Evolutionary conservation across 2,888 invertebrate genomes (phyloP).

Genomic region (Eurytoma californica): DNA sequence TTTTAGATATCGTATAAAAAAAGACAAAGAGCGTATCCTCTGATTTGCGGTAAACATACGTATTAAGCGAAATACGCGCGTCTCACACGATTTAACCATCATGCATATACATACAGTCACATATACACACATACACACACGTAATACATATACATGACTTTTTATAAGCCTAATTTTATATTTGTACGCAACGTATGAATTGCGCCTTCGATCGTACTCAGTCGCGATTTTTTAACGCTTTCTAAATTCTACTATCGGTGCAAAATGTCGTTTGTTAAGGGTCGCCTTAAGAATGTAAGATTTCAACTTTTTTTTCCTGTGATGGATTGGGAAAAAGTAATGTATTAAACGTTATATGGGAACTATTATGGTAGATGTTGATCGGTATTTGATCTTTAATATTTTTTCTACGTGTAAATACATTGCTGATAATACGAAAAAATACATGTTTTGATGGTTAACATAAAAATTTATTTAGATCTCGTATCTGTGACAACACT

Average conservation of each 20-base stretch:
- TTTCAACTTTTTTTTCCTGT: conserved; percentile 53
- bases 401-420: conserved; percentile 59
- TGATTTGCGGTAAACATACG: conserved; percentile 44
- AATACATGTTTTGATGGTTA: conserved; percentile 57
- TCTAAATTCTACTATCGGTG: conserved; percentile 56
- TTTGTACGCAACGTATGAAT: conserved; percentile 67
- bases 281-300: conserved; percentile 53
- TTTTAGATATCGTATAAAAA: conserved; percentile 59
- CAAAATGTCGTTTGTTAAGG: conserved; percentile 55
- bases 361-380: conserved; percentile 55
- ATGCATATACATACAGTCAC: conserved; percentile 37
- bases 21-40: conserved; percentile 43
- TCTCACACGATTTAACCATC: conserved; percentile 26
- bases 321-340: conserved; percentile 56
- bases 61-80: conserved; percentile 52
- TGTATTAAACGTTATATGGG: conserved; percentile 54
- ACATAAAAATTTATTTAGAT: conserved; percentile 51
- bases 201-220: conserved; percentile 61
- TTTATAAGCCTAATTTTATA: conserved; percentile 74
- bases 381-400: conserved; percentile 57
- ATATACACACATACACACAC: conserved; percentile 48
- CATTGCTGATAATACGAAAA: conserved; percentile 52
- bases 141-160: conserved; percentile 60
- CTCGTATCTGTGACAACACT: conserved; percentile 44
- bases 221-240: conserved; percentile 57